Conservation (phyloP, 2,797 vertebrate species). For the Helicolenus hilgendorfi region DNA sequence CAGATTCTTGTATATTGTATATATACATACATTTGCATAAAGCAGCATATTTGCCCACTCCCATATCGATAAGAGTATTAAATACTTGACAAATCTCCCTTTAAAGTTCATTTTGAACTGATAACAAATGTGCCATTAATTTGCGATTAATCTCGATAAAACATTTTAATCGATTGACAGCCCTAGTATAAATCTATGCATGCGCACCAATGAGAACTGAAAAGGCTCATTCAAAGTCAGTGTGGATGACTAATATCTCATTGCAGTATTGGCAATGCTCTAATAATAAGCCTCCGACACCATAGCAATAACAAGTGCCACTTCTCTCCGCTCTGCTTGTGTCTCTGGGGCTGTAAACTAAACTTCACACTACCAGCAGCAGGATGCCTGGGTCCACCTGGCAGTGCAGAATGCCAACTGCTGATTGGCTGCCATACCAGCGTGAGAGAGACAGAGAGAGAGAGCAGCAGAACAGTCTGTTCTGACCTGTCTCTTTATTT, state of each 20-base stretch:
- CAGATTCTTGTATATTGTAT: too few relatives aligned
- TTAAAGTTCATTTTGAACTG: too few relatives aligned
- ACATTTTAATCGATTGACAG: too few relatives aligned
- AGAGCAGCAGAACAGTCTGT: slow-evolving; percentile 77
- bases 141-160: too few relatives aligned
- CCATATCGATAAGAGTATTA: too few relatives aligned
- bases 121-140: too few relatives aligned
- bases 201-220: neutral
- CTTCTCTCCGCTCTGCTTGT: neutral
- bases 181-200: neutral
- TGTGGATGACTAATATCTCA: slow-evolving; percentile 6
- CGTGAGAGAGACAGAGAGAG: slow-evolving; percentile 44
- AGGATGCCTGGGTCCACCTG: slow-evolving; percentile 71
- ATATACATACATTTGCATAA: too few relatives aligned
- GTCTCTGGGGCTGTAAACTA: slow-evolving; percentile 48
- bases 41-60: too few relatives aligned
- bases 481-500: slow-evolving; percentile 71
- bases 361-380: slow-evolving; percentile 64
- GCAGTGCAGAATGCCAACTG: slow-evolving; percentile 47
- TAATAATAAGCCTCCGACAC: slow-evolving; percentile 8
- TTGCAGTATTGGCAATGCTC: neutral
- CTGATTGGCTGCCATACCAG: slow-evolving; percentile 71
- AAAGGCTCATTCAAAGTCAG: neutral
- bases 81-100: too few relatives aligned
- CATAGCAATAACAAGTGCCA: slow-evolving; percentile 33